These are phyloP conservation scores for Cotesia chilonis DNA, from an alignment of 1,140 invertebrate genomes.

Conservation along the genomic window DNA sequence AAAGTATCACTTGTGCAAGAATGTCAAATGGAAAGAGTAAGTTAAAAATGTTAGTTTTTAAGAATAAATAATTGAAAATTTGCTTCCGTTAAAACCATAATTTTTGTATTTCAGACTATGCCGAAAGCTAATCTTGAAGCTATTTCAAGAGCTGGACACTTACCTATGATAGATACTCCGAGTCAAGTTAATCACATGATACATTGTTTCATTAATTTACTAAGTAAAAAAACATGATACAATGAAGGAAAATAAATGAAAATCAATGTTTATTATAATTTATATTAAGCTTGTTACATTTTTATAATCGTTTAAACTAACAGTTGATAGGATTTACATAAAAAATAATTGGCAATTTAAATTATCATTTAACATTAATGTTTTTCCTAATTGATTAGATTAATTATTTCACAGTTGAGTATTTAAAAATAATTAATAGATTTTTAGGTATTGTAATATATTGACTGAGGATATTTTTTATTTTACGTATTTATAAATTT, in stretches of 20 bases:
- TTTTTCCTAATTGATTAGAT: not conserved
- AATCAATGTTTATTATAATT: not conserved
- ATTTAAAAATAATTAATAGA: too few species aligned
- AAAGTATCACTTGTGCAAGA: conserved; percentile 76
- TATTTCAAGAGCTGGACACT: conserved; percentile 75
- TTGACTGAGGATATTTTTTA: not conserved
- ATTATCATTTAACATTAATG: not conserved
- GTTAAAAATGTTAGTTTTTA: conserved; percentile 31
- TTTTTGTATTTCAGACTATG: conserved; percentile 70
- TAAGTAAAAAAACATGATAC: conserved; percentile 61
- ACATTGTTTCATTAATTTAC: conserved; percentile 74
- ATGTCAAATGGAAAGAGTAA: conserved; percentile 79
- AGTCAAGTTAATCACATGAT: conserved; percentile 75
- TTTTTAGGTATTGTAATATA: not conserved
- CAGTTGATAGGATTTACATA: too few species aligned
- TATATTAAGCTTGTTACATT: not conserved
- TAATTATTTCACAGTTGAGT: too few species aligned
- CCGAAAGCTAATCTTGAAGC: conserved; percentile 74
- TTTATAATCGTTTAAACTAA: too few species aligned
- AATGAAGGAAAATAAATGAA: not conserved
- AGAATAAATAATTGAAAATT: conserved; percentile 5
- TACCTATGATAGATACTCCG: conserved; percentile 77
- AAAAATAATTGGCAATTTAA: not conserved
- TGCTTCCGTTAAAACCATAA: conserved; percentile 25
- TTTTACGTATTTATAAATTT: too few species aligned